Conservation (phyloP, 2,888 invertebrate genomes). For the Drosophila sordidula region DNA sequence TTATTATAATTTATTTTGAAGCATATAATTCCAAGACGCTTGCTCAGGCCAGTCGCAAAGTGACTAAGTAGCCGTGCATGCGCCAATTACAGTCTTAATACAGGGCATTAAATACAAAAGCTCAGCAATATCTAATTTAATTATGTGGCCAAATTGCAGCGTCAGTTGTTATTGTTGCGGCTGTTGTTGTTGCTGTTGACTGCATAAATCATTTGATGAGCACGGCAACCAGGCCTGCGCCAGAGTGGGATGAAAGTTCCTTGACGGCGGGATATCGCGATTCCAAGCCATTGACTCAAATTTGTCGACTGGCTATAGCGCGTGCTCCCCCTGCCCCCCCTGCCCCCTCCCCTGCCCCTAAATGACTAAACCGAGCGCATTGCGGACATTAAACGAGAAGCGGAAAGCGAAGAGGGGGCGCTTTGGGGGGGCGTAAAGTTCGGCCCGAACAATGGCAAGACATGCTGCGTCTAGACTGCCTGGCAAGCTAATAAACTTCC, state of each 20-base stretch:
- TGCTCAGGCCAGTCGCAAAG: background rate
- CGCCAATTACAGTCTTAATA: too few species aligned
- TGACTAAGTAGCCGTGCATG: background rate
- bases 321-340: background rate
- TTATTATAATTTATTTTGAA: too few species aligned
- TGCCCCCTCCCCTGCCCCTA: background rate
- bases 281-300: constrained; percentile 68
- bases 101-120: constrained; percentile 42
- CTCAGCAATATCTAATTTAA: constrained; percentile 67
- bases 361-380: constrained; percentile 35
- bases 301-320: constrained; percentile 51
- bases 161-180: constrained; percentile 30
- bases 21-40: too few species aligned
- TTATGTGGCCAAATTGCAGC: constrained; percentile 63
- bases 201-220: constrained; percentile 56
- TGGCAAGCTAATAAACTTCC: constrained; percentile 65
- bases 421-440: background rate
- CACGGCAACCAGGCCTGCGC: background rate
- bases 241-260: constrained; percentile 27
- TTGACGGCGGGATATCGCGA: constrained; percentile 54
- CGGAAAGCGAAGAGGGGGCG: background rate
- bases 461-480: constrained; percentile 48
- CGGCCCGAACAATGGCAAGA: constrained; percentile 5
- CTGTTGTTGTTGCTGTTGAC: constrained; percentile 11
- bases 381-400: constrained; percentile 44